phyloP scores from a whole-genome alignment of 2,113 vertebrate species.

The Oriolus oriolus region DNA sequence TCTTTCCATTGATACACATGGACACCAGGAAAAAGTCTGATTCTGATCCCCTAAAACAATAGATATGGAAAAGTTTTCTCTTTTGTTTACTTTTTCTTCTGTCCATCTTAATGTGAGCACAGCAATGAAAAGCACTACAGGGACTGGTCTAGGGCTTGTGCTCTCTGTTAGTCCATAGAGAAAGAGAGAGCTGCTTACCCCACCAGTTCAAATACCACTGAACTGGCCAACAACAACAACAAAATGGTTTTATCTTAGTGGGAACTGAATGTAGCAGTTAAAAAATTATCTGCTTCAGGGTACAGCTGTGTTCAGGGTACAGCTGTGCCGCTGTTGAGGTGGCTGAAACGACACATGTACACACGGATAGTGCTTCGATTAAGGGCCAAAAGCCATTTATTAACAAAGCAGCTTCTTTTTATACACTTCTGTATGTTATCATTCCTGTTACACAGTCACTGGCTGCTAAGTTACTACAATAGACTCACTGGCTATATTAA shows the following conservation, averaged over 20 bases:
- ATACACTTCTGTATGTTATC: too few relatives aligned
- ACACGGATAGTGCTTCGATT: too few relatives aligned
- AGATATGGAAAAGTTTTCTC: background rate
- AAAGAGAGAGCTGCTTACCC: background rate
- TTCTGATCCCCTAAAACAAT: slow-evolving; percentile 8
- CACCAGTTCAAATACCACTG: background rate
- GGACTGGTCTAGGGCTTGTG: background rate
- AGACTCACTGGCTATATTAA: too few relatives aligned
- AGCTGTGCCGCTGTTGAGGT: too few relatives aligned
- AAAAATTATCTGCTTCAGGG: background rate
- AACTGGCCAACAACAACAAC: background rate
- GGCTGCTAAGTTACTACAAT: too few relatives aligned
- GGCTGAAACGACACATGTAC: too few relatives aligned
- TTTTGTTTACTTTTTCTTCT: slow-evolving; percentile 8
- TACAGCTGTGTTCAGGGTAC: background rate
- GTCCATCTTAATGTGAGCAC: background rate
- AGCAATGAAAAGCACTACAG: background rate
- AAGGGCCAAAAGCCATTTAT: too few relatives aligned
- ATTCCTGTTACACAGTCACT: too few relatives aligned
- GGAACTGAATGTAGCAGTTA: background rate
- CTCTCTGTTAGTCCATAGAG: background rate
- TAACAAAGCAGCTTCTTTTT: too few relatives aligned
- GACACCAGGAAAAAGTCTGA: background rate
- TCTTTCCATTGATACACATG: slow-evolving; percentile 8
- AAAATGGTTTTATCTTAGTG: slow-evolving; percentile 1